Conservation (phyloP, 2,113 vertebrate species). For the Mustela nigripes region DNA sequence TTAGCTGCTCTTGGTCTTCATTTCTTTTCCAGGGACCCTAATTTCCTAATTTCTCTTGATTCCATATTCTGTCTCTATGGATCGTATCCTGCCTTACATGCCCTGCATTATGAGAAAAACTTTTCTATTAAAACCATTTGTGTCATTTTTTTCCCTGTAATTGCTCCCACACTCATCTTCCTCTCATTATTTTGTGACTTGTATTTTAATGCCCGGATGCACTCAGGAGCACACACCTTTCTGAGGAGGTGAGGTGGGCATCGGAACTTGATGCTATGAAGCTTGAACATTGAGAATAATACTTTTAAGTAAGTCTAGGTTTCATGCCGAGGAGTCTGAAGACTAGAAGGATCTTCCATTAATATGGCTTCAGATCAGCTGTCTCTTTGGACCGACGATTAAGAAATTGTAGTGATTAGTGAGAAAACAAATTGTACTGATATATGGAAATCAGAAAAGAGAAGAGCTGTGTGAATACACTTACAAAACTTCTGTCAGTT, state of each 20-base stretch:
- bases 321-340: not conserved
- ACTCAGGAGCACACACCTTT: not conserved
- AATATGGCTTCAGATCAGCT: not conserved
- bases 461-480: not conserved
- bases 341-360: slow-evolving; percentile 8
- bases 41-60: not conserved
- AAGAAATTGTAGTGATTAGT: slow-evolving; percentile 19
- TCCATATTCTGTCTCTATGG: slow-evolving; percentile 42
- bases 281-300: not conserved
- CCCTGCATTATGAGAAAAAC: not conserved
- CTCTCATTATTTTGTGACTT: slow-evolving; percentile 50
- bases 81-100: not conserved
- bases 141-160: not conserved
- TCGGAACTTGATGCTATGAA: not conserved
- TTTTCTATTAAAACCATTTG: not conserved
- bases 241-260: not conserved
- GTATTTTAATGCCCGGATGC: slow-evolving; percentile 2
- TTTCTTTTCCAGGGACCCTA: slow-evolving; percentile 32
- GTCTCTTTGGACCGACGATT: slow-evolving; percentile 5
- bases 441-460: not conserved
- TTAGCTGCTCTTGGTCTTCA: not conserved
- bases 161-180: slow-evolving; percentile 19
- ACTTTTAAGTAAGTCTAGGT: not conserved
- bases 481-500: not conserved
- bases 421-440: slow-evolving; percentile 19